Conservation (phyloP, 2,113 vertebrate species). For the Peromyscus maniculatus region DNA sequence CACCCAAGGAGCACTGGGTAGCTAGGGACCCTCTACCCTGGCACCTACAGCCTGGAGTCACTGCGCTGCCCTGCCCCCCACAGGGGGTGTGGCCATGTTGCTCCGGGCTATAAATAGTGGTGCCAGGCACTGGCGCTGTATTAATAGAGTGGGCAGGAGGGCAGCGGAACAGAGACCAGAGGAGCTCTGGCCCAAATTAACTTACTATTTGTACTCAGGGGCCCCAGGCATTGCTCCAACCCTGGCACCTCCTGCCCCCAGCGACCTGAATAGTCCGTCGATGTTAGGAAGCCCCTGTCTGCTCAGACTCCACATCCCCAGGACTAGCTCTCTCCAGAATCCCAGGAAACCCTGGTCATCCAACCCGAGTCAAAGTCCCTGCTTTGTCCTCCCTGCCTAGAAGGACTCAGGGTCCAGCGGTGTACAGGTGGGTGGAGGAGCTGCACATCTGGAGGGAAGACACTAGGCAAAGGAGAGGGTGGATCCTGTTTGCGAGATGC, state of each 20-base stretch:
- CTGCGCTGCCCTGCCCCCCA: constrained; percentile 37
- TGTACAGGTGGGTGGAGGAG: constrained; percentile 6
- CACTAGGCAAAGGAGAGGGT: not conserved
- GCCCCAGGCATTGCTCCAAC: constrained; percentile 36
- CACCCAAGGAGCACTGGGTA: constrained; percentile 34
- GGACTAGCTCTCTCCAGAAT: not conserved
- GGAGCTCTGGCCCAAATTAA: constrained; percentile 80
- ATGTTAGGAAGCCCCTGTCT: constrained; percentile 37
- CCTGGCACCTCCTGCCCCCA: not conserved
- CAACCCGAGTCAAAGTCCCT: not conserved
- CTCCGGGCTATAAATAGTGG: constrained; percentile 81
- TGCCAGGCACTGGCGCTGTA: constrained; percentile 74
- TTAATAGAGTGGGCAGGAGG: constrained; percentile 81
- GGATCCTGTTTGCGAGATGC: not conserved
- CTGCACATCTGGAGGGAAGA: constrained; percentile 32
- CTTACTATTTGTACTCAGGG: constrained; percentile 79
- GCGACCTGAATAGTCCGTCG: not conserved
- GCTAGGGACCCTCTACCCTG: constrained; percentile 7
- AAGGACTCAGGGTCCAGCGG: not conserved
- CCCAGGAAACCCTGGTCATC: not conserved
- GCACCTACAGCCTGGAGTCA: not conserved
- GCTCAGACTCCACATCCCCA: not conserved
- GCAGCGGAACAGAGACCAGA: constrained; percentile 46
- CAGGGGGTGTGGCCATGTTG: constrained; percentile 73
- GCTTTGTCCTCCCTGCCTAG: not conserved